Evolutionary conservation across 2,888 invertebrate genomes (phyloP), one percentile per base, ranked within the genome.

Genomic region (Galeopsomyia nigrocyanea): DNA sequence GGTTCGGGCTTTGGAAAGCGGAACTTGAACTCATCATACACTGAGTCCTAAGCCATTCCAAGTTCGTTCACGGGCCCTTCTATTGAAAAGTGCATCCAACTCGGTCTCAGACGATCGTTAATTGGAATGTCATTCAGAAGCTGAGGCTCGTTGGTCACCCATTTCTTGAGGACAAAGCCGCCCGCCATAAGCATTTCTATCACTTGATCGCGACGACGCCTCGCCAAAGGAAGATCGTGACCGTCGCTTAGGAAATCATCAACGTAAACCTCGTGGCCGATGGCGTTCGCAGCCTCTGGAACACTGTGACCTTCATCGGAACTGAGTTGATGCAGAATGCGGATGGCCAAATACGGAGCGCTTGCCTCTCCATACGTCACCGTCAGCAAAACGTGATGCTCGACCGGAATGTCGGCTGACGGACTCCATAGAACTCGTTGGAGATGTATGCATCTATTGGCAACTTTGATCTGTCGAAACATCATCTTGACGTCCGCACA

Each of bases 341-440:
- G 7, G 5, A 58, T 2, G 7, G 60, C 67, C 1, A 67, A 39
- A 19, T 67, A 60, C 1, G 67, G 67, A 13, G 60, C 58, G 6
- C 26, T 51, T 5, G 67, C 19, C 19, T 21, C 60, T 0, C 51
- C 60, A 17, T 58, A 67, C 14, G 60, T 50, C n/a, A 67, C 39
- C 2, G 58, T 58, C 13, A 13, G 31, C 0, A 67, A 19, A 7
- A 31, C 50, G 17, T 19, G 60, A 19, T 67, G 58, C 5, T 14
- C 21, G 7, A 9, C 46, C 0, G 60, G 39, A 13, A 19, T n/a
- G 3, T 60, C 39, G 0, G 17, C 31, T 2, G 58, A 51, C 1
- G 58, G 58, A 17, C 58, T 67, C 67, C 58, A 67, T 5, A 67
- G n/a, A 10, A 60, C 60, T 56, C 67, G 67, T 17, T 67, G 67